Base-by-base conservation (phyloP, 1,140 invertebrate genomes). In the Trissolcus basalis region DNA sequence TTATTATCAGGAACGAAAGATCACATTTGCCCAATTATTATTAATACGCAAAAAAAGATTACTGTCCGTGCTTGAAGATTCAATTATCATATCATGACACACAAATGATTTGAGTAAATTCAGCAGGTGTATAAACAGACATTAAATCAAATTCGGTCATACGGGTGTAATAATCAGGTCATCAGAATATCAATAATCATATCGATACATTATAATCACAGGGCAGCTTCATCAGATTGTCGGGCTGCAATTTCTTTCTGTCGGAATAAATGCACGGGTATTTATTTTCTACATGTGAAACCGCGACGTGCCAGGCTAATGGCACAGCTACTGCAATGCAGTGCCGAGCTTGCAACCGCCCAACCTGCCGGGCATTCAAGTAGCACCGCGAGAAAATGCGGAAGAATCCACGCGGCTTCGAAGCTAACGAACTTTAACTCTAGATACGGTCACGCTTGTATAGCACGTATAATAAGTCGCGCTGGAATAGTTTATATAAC, bases 251-350 rank as follows among this genome's bases (percentile, higher is more conserved):
- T 39, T 39, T 27, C 19, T 27, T 27, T 1, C 36, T 9, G n/a
- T 39, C 36, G n/a, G 43, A 14, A 12, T 44, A 12, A 44, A 7
- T 44, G 13, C 12, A 47, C 33, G 60, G 73, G 60, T 60, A 65
- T 80, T 75, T 73, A 59, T 82, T 77, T 47, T 48, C 47, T 75
- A 67, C 59, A 50, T 59, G 53, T 56, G 61, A 80, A 76, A 70
- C 68, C 56, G 74, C 73, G 79, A 80, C 80, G 43, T 13, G 43
- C 81, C 19, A 27, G 67, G 59, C 64, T 73, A 69, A 78, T 64
- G 65, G 58, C 74, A 73, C 59, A 68, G 76, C 78, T 84, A 85
- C 85, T 86, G 85, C 85, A 86, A 81, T 86, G 85, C 85, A 85
- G 85, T 85, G 73, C 65, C 77, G 64, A 72, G 58, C 77, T 81